phyloP scores from a whole-genome alignment of 2,113 vertebrate species.

The Bungarus multicinctus region DNA sequence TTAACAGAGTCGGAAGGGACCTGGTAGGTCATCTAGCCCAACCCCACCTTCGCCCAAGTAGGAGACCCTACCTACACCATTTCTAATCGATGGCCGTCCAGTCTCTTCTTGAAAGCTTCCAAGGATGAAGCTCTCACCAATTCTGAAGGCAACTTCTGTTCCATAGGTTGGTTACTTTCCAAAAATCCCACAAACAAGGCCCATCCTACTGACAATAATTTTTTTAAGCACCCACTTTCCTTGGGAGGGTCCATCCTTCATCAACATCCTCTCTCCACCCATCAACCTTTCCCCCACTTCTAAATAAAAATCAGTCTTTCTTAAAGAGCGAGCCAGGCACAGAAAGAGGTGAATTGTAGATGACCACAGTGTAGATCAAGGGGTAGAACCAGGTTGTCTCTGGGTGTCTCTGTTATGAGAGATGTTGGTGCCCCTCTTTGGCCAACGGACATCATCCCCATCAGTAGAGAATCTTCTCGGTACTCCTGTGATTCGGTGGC shows the following conservation, averaged over 20 bases:
- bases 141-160: too few species aligned
- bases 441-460: slow-evolving; percentile 3
- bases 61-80: too few species aligned
- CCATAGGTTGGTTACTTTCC: background rate
- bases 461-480: slow-evolving; percentile 58
- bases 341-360: background rate
- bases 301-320: background rate
- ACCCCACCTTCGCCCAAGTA: too few species aligned
- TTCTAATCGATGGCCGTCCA: too few species aligned
- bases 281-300: background rate
- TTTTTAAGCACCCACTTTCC: background rate
- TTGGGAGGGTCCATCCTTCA: background rate
- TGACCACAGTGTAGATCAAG: background rate
- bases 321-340: background rate
- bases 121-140: too few species aligned
- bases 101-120: too few species aligned
- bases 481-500: slow-evolving; percentile 52
- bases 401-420: slow-evolving; percentile 33
- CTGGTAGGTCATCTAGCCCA: too few species aligned
- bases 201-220: background rate
- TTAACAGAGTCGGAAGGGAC: too few species aligned
- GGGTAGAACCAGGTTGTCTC: background rate
- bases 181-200: background rate
- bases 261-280: too few species aligned
- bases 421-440: slow-evolving; percentile 33